Conservation (phyloP, 2,113 vertebrate species). For the Arenaria interpres region DNA sequence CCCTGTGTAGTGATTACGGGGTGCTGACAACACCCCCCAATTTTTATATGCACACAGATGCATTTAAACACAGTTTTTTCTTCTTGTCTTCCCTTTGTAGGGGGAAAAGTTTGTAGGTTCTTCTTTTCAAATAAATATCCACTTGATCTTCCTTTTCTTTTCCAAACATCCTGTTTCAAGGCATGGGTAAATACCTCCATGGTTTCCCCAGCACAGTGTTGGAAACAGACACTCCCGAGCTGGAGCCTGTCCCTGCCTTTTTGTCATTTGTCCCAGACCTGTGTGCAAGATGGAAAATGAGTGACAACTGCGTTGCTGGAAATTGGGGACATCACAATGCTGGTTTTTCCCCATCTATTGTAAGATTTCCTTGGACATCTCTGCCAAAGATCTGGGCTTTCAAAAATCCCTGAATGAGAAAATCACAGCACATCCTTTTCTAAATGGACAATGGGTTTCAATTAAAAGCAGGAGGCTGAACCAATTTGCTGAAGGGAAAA, state of each 20-base stretch:
- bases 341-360: background rate
- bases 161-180: background rate
- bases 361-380: background rate
- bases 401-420: background rate
- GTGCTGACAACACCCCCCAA: background rate
- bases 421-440: background rate
- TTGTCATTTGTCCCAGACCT: background rate
- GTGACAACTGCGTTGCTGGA: background rate
- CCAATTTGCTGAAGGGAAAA: background rate
- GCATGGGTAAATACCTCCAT: background rate
- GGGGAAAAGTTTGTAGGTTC: background rate
- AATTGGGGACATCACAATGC: background rate
- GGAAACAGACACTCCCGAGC: too few relatives aligned
- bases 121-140: background rate
- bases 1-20: fast-evolving
- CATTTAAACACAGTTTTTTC: background rate
- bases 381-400: background rate
- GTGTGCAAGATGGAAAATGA: background rate
- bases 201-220: background rate
- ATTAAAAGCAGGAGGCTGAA: background rate
- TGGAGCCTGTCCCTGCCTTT: background rate
- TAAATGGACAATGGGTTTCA: background rate
- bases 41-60: background rate
- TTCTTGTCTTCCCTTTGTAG: background rate
- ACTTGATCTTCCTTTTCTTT: background rate